Conservation (phyloP, 2,113 vertebrate genomes). For the Catagonus wagneri region DNA sequence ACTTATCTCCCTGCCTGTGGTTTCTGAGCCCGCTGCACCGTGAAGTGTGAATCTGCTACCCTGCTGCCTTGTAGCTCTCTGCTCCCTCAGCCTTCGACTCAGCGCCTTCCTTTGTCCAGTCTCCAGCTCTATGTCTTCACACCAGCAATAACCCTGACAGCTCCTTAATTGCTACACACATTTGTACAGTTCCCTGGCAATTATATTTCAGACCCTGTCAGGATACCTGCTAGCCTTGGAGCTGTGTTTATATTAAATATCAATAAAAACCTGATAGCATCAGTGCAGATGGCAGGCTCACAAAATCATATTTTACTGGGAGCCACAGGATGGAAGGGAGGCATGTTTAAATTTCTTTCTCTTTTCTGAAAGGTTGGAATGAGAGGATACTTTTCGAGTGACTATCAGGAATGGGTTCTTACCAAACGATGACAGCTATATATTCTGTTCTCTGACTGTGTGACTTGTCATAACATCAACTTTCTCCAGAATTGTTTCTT, state of each 20-base stretch:
- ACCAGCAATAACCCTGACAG: conserved; percentile 83
- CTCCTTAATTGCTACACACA: conserved; percentile 87
- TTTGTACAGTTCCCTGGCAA: conserved; percentile 80
- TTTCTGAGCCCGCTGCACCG: not conserved
- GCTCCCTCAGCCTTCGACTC: not conserved
- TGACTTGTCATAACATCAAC: not conserved
- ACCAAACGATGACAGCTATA: conserved; percentile 20
- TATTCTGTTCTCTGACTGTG: not conserved
- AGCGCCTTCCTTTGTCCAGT: conserved; percentile 32
- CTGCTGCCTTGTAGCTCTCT: rapidly evolving
- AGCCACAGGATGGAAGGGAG: conserved; percentile 48
- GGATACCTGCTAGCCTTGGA: conserved; percentile 72
- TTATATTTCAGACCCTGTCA: conserved; percentile 83
- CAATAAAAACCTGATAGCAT: conserved; percentile 81
- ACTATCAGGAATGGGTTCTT: conserved; percentile 31
- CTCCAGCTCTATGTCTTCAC: conserved; percentile 50
- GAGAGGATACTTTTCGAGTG: conserved; percentile 55
- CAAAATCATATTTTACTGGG: conserved; percentile 76
- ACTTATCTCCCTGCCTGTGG: not conserved
- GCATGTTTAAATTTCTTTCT: conserved; percentile 69
- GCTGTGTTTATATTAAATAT: conserved; percentile 84
- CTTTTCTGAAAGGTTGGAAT: conserved; percentile 63
- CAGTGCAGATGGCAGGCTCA: conserved; percentile 67
- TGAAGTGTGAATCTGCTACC: rapidly evolving
- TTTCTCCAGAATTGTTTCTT: not conserved